Conservation (phyloP, 2,888 invertebrate genomes). For the Leuctra nigra region DNA sequence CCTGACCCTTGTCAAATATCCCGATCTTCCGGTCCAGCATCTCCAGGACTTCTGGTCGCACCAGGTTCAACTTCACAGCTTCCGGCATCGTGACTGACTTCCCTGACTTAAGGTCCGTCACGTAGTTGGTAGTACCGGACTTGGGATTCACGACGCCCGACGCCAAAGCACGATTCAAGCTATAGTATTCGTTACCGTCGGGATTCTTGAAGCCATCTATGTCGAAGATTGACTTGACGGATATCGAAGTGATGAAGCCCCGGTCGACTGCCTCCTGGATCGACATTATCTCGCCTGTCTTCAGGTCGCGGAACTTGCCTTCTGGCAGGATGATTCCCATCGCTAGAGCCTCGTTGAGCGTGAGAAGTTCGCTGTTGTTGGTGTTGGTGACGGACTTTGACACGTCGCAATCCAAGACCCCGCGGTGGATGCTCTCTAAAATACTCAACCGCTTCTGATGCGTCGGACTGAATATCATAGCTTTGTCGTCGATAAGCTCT, state of each 20-base stretch:
- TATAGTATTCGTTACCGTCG: conserved; percentile 71
- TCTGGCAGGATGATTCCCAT: conserved; percentile 71
- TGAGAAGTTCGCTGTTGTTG: conserved; percentile 68
- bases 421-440: conserved; percentile 77
- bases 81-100: conserved; percentile 71
- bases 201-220: conserved; percentile 86
- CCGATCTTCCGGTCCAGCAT: conserved; percentile 80
- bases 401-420: conserved; percentile 76
- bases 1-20: conserved; percentile 65
- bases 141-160: conserved; percentile 71
- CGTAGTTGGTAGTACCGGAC: conserved; percentile 56
- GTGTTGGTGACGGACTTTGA: conserved; percentile 81
- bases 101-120: conserved; percentile 66
- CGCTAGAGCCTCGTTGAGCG: conserved; percentile 77
- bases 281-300: conserved; percentile 63
- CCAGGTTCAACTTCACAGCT: conserved; percentile 68
- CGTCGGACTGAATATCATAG: conserved; percentile 73
- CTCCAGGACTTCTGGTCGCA: conserved; percentile 79
- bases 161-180: conserved; percentile 72
- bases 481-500: conserved; percentile 68
- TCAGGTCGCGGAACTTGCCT: conserved; percentile 66
- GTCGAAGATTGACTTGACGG: conserved; percentile 83
- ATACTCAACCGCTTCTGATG: conserved; percentile 70
- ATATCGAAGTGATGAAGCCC: conserved; percentile 81
- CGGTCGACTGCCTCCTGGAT: conserved; percentile 84